Percentiles rank a stretch among this genome's conserved stretches.
These are phyloP conservation scores for Oryzias melastigma DNA, from an alignment of 2,113 vertebrate species.

Conservation along the genomic window DNA sequence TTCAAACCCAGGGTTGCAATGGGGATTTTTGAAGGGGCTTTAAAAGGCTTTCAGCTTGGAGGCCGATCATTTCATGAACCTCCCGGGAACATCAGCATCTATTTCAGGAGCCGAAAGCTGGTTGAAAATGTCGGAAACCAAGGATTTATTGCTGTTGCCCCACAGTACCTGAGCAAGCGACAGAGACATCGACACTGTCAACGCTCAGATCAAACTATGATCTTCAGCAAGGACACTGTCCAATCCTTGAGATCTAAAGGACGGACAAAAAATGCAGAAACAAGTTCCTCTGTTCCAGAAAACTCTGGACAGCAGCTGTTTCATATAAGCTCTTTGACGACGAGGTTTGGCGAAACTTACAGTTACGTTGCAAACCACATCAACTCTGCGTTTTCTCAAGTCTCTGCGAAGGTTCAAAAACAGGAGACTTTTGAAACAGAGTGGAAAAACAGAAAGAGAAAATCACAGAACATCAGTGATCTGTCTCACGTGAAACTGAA, in stretches of 20 bases:
- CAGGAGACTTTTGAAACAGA: constrained; percentile 4
- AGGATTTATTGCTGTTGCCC: constrained; percentile 9
- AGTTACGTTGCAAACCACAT: constrained; percentile 72
- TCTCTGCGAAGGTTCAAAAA: constrained; percentile 9
- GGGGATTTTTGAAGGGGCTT: constrained; percentile 51
- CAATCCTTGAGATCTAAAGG: constrained; percentile 8
- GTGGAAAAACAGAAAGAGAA: constrained; percentile 32
- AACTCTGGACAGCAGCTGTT: constrained; percentile 58
- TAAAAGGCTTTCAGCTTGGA: constrained; percentile 34
- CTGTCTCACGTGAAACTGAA: constrained; percentile 3
- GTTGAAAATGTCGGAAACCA: constrained; percentile 9
- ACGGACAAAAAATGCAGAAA: constrained; percentile 6
- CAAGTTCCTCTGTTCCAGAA: constrained; percentile 8
- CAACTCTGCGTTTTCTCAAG: constrained; percentile 62
- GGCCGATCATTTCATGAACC: constrained; percentile 58
- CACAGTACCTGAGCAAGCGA: constrained; percentile 25
- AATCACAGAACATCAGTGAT: constrained; percentile 9
- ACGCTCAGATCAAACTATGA: constrained; percentile 12
- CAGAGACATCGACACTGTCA: constrained; percentile 41
- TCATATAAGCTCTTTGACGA: constrained; percentile 68
- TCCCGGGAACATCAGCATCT: constrained; percentile 65
- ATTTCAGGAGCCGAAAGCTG: constrained; percentile 53
- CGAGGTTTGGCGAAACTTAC: constrained; percentile 73
- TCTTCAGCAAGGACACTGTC: constrained; percentile 8
- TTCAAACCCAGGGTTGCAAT: constrained; percentile 64